Base-by-base conservation (phyloP, 2,888 invertebrate genomes). In the Hemithea aestivaria region DNA sequence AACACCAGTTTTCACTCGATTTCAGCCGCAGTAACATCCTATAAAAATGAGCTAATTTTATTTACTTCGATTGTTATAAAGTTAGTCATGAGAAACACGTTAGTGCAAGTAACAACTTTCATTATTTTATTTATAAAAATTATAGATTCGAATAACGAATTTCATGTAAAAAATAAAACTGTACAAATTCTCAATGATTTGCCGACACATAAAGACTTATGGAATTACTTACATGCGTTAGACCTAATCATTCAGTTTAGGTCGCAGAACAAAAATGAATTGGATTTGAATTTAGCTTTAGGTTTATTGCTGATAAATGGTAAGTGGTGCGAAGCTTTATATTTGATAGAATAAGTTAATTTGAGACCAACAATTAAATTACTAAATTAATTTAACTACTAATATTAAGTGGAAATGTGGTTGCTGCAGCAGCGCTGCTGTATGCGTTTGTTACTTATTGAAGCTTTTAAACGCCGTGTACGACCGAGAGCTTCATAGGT, bases 291-390 rank as follows among this genome's bases (percentile, higher is more conserved):
- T 49, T 55, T 67, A 16, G 57, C 46, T 7, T 73, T 73, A 27
- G 81, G 76, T 22, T 43, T 80, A 35, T 75, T 78, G 56, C 40
- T 80, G 20, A 41, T 59, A 1, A 66, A 66, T 10, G 76, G 81
- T 80, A 63, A 67, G 60, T 31, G 16, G 16, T 16, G 16, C 3
- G 16, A 16, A 16, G n/a, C n/a, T n/a, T n/a, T n/a, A n/a, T n/a
- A n/a, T n/a, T n/a, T n/a, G n/a, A n/a, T n/a, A n/a, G n/a, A n/a
- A n/a, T n/a, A n/a, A n/a, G n/a, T n/a, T n/a, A n/a, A n/a, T n/a
- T n/a, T n/a, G n/a, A n/a, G n/a, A n/a, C n/a, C n/a, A n/a, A n/a
- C n/a, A n/a, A n/a, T n/a, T n/a, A n/a, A 22, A 30, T 30, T n/a
- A n/a, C n/a, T n/a, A n/a, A n/a, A n/a, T n/a, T n/a, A n/a, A n/a